Evolutionary conservation across 2,113 vertebrate genomes (phyloP), one percentile per base, ranked within the genome.

Genomic region (Marmota flaviventris): DNA sequence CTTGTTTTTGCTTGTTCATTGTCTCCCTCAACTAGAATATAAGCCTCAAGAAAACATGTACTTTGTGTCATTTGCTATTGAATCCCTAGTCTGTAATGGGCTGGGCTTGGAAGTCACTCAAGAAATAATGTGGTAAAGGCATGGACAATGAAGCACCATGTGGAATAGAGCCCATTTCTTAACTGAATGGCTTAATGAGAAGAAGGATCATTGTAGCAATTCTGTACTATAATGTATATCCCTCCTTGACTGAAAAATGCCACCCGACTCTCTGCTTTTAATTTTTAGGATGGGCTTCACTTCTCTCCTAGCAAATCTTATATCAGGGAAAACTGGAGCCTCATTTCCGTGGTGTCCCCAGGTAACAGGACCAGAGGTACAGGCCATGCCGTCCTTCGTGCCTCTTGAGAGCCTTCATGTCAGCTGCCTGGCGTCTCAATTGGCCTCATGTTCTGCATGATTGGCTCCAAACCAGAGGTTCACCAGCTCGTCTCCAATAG

Each of bases 401-500:
- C 8, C 20, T 5, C 16, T 27, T 48, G 67, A 45, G 83, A 82
- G 48, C 22, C 24, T 3, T 34, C 18, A 2, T 1, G 3, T 51
- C 14, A 70, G 16, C 82, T 72, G 29, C 13, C 63, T 53, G 11
- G 8, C 69, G 3, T 56, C 51, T 67, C 53, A 13, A 10, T 77
- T 25, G 73, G 39, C 34, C 82, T 95, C 56, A 77, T 9, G 79
- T 79, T 22, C 29, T 69, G 45, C 6, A 53, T 58, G 63, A 20
- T 39, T 89, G 45, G 20, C 9, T 94, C 20, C 18, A 93, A 70
- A 24, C 61, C 90, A 84, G 89, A 96, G 92, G 95, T 93, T 86
- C 88, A 95, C 63, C 72, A 86, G 10, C 90, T 96, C 70, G 93
- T 97, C 94, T 92, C 89, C 78, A 91, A 96, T 96, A 85, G 92